A percentile compares a stretch with the other conserved stretches of the same genome.
phyloP scores from a whole-genome alignment of 2,888 invertebrate species.

The Liposcelis brunnea region DNA sequence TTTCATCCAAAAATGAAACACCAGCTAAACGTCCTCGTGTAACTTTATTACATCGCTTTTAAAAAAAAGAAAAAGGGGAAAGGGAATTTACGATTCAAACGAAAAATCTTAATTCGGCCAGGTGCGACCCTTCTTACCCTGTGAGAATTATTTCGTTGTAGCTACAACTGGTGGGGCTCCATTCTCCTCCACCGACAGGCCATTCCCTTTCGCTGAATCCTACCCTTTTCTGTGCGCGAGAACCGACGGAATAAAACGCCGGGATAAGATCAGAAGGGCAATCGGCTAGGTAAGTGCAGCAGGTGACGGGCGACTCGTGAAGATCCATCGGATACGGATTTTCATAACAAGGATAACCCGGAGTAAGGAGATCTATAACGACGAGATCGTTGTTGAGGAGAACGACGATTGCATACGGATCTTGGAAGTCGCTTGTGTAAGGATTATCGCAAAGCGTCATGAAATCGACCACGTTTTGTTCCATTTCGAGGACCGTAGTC shows the following conservation, averaged over 20 bases:
- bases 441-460: slow-evolving; percentile 90
- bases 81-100: too few relatives aligned
- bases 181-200: slow-evolving; percentile 94
- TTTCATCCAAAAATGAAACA: too few relatives aligned
- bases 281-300: slow-evolving; percentile 92
- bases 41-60: background rate
- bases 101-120: too few relatives aligned
- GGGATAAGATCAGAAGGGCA: slow-evolving; percentile 96
- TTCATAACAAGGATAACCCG: slow-evolving; percentile 96
- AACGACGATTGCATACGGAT: slow-evolving; percentile 95
- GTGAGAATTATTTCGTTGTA: slow-evolving; percentile 97
- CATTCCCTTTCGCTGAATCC: slow-evolving; percentile 86
- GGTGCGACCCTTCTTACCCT: slow-evolving; percentile 67
- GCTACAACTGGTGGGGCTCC: slow-evolving; percentile 88
- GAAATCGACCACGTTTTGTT: slow-evolving; percentile 94
- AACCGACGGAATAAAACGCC: slow-evolving; percentile 91
- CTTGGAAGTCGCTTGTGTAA: slow-evolving; percentile 69
- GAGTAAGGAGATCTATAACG: slow-evolving; percentile 86
- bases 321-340: slow-evolving; percentile 99
- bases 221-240: slow-evolving; percentile 47
- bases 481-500: slow-evolving; percentile 97
- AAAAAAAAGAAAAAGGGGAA: background rate
- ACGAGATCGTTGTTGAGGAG: slow-evolving; percentile 95
- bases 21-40: background rate
- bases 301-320: slow-evolving; percentile 96